Conservation (phyloP, 2,113 vertebrate species). For the Brachyistius frenatus region DNA sequence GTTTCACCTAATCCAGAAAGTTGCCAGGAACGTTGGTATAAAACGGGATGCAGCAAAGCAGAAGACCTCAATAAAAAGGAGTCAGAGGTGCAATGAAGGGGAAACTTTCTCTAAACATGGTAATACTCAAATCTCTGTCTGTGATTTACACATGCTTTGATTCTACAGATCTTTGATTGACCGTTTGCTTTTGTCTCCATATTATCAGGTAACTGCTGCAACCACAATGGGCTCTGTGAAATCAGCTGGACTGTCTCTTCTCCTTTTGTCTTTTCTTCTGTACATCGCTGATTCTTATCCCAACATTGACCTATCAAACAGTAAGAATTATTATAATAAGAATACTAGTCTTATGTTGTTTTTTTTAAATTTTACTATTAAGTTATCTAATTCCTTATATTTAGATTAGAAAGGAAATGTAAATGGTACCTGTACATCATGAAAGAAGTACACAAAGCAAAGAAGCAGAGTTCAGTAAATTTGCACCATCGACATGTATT, state of each 20-base stretch:
- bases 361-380: not conserved
- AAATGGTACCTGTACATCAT: too few species aligned
- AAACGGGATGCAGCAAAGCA: conserved; percentile 45
- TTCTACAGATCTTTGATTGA: not conserved
- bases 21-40: conserved; percentile 65
- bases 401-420: too few species aligned
- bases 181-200: conserved; percentile 37
- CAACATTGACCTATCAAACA: conserved; percentile 86
- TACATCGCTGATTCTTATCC: conserved; percentile 89
- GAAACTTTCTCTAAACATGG: conserved; percentile 56
- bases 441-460: not conserved
- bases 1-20: conserved; percentile 72
- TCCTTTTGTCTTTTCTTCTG: conserved; percentile 86
- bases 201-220: conserved; percentile 51
- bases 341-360: not conserved
- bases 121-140: conserved; percentile 26
- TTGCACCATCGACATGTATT: not conserved
- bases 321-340: conserved; percentile 77
- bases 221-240: conserved; percentile 87
- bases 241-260: conserved; percentile 84
- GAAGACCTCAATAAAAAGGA: conserved; percentile 36
- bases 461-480: not conserved
- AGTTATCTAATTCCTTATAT: not conserved
- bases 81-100: conserved; percentile 49
- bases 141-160: not conserved